A percentile compares a stretch with the other conserved stretches of the same genome.
Evolutionary conservation across 2,113 vertebrate genomes (phyloP).

Genomic region (Prunella himalayana): DNA sequence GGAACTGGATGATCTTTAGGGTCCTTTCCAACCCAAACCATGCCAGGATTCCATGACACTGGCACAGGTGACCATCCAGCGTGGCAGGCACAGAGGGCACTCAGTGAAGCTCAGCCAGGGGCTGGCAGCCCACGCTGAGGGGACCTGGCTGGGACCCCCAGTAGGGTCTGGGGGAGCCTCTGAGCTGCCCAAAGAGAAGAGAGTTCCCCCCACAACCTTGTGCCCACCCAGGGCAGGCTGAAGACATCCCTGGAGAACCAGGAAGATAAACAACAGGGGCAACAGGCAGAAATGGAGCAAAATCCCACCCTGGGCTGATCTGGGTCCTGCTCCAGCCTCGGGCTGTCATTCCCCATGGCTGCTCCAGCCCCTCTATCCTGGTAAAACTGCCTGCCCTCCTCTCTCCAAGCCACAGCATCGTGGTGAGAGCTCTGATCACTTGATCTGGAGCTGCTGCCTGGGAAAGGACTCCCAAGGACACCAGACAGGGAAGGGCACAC

Average conservation of each 20-base stretch:
- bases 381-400: background rate
- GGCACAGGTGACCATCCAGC: background rate
- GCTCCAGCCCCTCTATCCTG: fast-evolving
- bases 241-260: background rate
- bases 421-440: fast-evolving
- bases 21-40: background rate
- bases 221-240: background rate
- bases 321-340: fast-evolving
- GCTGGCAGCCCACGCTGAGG: background rate
- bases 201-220: fast-evolving
- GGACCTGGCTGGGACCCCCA: background rate
- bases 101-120: background rate
- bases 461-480: constrained; percentile 3
- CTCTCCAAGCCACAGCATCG: fast-evolving
- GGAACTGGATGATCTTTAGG: background rate
- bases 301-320: background rate
- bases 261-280: fast-evolving
- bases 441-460: fast-evolving
- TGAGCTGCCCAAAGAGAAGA: background rate
- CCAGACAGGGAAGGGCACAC: background rate
- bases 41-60: background rate
- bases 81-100: background rate
- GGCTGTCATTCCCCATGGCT: fast-evolving
- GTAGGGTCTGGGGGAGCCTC: background rate
- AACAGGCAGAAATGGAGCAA: background rate